Base-by-base conservation (phyloP, 53 echinoderm and acorn worm species). In the Paracentrotus lividus region DNA sequence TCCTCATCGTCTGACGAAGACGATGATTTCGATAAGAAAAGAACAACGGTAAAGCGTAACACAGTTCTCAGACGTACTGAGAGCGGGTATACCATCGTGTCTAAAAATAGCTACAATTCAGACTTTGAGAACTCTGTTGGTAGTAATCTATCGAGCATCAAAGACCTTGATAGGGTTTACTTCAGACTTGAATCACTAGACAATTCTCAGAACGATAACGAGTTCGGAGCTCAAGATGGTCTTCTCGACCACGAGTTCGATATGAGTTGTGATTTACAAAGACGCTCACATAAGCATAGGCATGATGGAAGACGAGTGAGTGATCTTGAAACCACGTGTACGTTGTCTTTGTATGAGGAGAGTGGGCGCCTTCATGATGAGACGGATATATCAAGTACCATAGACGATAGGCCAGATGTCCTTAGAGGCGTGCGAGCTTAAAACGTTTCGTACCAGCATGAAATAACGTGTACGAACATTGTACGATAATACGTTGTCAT, bases 321-420 rank as follows among this genome's bases (percentile, higher is more conserved):
- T n/a, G 92, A 92, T 56, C 56, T 92, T 38, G 92, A 92, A 58
- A 92, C 92, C 0, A 92, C 92, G 40, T 92, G 92, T 57, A 92
- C 92, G n/a, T 24, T 77, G 42, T 92, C 92, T 0, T 78, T 92
- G 77, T 92, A 92, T 29, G 92, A 92, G 59, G 92, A 92, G 16
- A 92, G 92, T 42, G 92, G 92, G 6, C 57, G 92, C 2, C 33
- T 77, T 12, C 78, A 78, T 1, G 92, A 92, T 78, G 92, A 92
- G 31, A 77, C 92, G 2, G 78, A 78, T 24, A 77, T 56, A 18
- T 78, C 77, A 12, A 58, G 54, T 52, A 53, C 92, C 21, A 54
- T 92, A n/a, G 92, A 92, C 42, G 92, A 92, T 18, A 54, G 92
- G 78, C 92, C 92, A 36, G 92, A 92, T 60, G 92, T 92, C 24